These are phyloP conservation scores for Helostoma temminkii DNA, from an alignment of 2,797 vertebrate species.

Conservation along the genomic window DNA sequence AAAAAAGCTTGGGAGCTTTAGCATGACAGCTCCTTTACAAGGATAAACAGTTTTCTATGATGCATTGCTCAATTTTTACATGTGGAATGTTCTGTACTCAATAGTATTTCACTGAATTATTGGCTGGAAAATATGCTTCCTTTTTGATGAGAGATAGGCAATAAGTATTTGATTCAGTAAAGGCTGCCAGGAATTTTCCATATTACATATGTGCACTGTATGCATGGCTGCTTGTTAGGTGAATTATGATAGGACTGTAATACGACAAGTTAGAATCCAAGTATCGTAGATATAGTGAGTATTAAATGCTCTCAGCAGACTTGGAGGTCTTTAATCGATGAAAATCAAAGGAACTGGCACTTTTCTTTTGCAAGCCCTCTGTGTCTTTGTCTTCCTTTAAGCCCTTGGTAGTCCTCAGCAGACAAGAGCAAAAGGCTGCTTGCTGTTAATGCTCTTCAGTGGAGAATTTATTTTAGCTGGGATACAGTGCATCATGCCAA, in stretches of 20 bases:
- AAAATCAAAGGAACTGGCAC: slow-evolving; percentile 59
- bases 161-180: slow-evolving; percentile 38
- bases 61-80: slow-evolving; percentile 61
- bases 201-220: slow-evolving; percentile 4
- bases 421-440: slow-evolving; percentile 69
- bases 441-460: slow-evolving; percentile 77
- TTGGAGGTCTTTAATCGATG: slow-evolving; percentile 42
- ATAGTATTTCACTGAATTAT: slow-evolving; percentile 42
- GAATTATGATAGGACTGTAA: slow-evolving; percentile 23
- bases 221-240: slow-evolving; percentile 14
- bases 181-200: slow-evolving; percentile 6
- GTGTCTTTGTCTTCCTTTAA: slow-evolving; percentile 64
- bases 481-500: slow-evolving; percentile 74
- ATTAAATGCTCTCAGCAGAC: slow-evolving; percentile 55
- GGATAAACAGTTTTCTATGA: slow-evolving; percentile 78
- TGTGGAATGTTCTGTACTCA: slow-evolving; percentile 32
- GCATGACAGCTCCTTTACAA: slow-evolving; percentile 73
- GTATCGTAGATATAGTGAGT: slow-evolving; percentile 45
- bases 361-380: slow-evolving; percentile 55
- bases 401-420: slow-evolving; percentile 67
- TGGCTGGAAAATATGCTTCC: slow-evolving; percentile 21
- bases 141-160: slow-evolving; percentile 45
- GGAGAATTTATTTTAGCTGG: slow-evolving; percentile 77
- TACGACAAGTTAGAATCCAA: slow-evolving; percentile 29
- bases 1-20: slow-evolving; percentile 73